A percentile compares a stretch with the other conserved stretches of the same genome.
Evolutionary conservation across 2,797 vertebrate species (phyloP).

Genomic region (Acestrorhynchus altus): DNA sequence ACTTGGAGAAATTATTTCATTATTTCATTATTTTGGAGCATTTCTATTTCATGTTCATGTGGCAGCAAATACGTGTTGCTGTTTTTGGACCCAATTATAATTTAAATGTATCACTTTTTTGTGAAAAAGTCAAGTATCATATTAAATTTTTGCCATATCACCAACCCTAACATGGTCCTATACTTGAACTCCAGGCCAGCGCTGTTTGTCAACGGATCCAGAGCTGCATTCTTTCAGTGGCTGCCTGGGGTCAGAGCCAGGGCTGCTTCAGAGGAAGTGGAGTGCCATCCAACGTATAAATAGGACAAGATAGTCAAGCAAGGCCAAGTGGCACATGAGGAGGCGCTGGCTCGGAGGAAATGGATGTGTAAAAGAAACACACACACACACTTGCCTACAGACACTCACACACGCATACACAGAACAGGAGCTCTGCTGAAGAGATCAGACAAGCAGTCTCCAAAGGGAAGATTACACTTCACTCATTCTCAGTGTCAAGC

Average conservation of each 20-base stretch:
- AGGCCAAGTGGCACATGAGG: slow-evolving; percentile 28
- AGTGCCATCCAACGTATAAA: slow-evolving; percentile 51
- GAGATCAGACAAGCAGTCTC: slow-evolving; percentile 41
- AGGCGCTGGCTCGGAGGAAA: slow-evolving; percentile 33
- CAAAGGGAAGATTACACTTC: slow-evolving; percentile 17
- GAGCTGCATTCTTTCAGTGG: slow-evolving; percentile 11
- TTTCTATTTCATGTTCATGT: too few relatives aligned
- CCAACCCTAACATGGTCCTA: neutral
- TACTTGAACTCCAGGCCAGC: neutral
- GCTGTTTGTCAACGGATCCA: neutral
- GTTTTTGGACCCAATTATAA: too few relatives aligned
- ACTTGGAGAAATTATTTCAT: too few relatives aligned
- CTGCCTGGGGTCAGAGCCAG: slow-evolving; percentile 30
- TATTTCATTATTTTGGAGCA: too few relatives aligned
- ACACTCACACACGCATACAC: slow-evolving; percentile 22
- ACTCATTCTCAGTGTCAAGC: slow-evolving; percentile 20
- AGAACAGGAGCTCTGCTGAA: slow-evolving; percentile 34
- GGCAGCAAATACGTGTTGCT: too few relatives aligned
- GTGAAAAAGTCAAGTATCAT: too few relatives aligned
- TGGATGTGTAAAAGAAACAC: slow-evolving; percentile 36
- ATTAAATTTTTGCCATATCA: neutral
- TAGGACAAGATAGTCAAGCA: slow-evolving; percentile 50
- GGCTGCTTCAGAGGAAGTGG: slow-evolving; percentile 26
- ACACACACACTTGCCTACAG: neutral
- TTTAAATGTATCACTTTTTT: too few relatives aligned